Base-by-base conservation (phyloP, 2,888 invertebrate genomes). In the Eilema caniola region DNA sequence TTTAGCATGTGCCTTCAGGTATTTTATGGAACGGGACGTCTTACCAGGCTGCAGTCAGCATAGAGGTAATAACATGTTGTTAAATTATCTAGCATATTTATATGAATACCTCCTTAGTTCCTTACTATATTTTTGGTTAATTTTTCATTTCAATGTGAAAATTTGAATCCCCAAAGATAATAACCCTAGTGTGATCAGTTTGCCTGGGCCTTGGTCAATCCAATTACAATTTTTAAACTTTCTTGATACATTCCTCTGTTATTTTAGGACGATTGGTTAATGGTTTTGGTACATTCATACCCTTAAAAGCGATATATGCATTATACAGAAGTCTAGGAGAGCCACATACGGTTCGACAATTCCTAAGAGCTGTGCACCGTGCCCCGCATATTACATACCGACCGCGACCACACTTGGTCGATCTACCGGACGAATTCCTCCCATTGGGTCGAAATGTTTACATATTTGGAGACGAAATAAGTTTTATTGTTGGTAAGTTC, bases 11-110 rank as follows among this genome's bases (percentile, higher is more conserved):
- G 95, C 96, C 41, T 95, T 96, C 66, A 90, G 94, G 81, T 89
- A 85, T 61, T 96, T 96, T 78, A 92, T 96, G 89, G 92, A 95
- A 60, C 85, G 85, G 1, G 93, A 94, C 80, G 83, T 96, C 67
- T 90, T 96, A 75, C 92, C 93, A 4, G 90, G 93, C 61, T 82
- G 83, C 62, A 91, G 91, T 72, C 87, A 86, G 61, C 90, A 90
- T 79, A 92, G 85, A 88, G 96, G 96, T 96, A 85, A 25, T 10
- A n/a, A 47, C 25, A 28, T 53, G 11, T 2, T 37, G 2, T 37
- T 7, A 33, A 33, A 33, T 4, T 33, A 33, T 5, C 5, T 28
- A 5, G 28, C 28, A 28, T 28, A n/a, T n/a, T n/a, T n/a, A 28
- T 28, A 28, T 28, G 28, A 28, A 28, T 28, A 28, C 28, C n/a